Percentiles rank a stretch among this genome's conserved stretches.
Conservation (phyloP, 2,888 invertebrate genomes). For the Troides aeacus region DNA sequence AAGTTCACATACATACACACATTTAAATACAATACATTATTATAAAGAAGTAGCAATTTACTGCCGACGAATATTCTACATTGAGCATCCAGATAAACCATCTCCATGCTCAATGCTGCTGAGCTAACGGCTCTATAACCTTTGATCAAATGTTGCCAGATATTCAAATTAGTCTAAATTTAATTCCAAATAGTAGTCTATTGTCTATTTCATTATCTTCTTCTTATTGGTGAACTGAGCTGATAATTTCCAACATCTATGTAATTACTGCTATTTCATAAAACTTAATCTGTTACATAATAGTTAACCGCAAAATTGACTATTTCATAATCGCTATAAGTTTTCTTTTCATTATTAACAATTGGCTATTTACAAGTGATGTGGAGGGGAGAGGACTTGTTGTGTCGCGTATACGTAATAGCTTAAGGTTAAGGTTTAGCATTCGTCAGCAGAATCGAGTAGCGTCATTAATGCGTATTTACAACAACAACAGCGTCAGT, state of each 20-base stretch:
- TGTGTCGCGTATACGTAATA: not conserved
- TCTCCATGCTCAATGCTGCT: not conserved
- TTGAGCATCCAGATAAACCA: not conserved
- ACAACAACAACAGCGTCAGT: conserved; percentile 18
- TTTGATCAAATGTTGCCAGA: not conserved
- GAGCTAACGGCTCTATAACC: not conserved
- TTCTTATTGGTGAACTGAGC: not conserved
- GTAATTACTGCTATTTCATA: conserved; percentile 20
- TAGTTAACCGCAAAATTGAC: conserved; percentile 34
- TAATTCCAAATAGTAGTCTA: not conserved
- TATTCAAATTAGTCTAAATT: conserved; percentile 5
- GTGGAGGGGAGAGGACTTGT: not conserved
- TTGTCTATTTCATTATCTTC: not conserved
- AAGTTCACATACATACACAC: conserved; percentile 39
- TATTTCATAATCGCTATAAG: conserved; percentile 16
- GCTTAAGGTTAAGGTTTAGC: not conserved
- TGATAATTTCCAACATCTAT: not conserved
- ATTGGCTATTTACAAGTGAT: conserved; percentile 15
- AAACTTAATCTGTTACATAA: conserved; percentile 35
- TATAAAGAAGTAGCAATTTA: conserved; percentile 21
- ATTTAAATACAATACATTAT: conserved; percentile 23
- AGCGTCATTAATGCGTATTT: conserved; percentile 24
- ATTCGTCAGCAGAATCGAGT: conserved; percentile 21
- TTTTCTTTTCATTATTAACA: not conserved
- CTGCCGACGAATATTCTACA: conserved; percentile 14